phyloP scores from a whole-genome alignment of 2,113 vertebrate species.

The Salvator merianae region DNA sequence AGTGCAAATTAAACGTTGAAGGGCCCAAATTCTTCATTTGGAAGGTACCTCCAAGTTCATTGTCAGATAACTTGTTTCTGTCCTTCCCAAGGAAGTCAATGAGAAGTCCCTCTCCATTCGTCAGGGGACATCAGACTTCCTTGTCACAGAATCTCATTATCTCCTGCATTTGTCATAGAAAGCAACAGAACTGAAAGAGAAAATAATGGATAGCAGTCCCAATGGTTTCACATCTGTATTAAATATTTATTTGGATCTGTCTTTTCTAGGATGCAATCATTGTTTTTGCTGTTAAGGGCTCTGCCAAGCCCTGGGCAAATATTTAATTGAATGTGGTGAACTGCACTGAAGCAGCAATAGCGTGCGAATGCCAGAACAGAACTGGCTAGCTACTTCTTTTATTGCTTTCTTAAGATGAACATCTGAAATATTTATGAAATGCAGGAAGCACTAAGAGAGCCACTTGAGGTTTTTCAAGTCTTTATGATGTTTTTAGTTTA shows the following conservation, averaged over 20 bases:
- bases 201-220: neutral
- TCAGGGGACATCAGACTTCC: neutral
- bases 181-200: neutral
- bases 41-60: neutral
- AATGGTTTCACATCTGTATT: neutral
- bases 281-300: slow-evolving; percentile 1
- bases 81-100: neutral
- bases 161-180: neutral
- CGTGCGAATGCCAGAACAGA: neutral
- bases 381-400: slow-evolving; percentile 2
- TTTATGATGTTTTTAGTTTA: slow-evolving; percentile 14
- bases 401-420: slow-evolving; percentile 15
- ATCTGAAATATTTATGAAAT: slow-evolving; percentile 18
- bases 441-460: neutral
- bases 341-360: neutral
- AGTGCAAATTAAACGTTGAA: neutral
- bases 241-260: neutral
- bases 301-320: neutral
- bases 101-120: no score
- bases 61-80: neutral
- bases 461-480: neutral
- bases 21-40: neutral
- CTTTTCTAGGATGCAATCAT: neutral
- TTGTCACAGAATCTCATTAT: neutral
- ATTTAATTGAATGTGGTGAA: neutral